Conservation (phyloP, 2,888 invertebrate species). For the Globia sparganii region DNA sequence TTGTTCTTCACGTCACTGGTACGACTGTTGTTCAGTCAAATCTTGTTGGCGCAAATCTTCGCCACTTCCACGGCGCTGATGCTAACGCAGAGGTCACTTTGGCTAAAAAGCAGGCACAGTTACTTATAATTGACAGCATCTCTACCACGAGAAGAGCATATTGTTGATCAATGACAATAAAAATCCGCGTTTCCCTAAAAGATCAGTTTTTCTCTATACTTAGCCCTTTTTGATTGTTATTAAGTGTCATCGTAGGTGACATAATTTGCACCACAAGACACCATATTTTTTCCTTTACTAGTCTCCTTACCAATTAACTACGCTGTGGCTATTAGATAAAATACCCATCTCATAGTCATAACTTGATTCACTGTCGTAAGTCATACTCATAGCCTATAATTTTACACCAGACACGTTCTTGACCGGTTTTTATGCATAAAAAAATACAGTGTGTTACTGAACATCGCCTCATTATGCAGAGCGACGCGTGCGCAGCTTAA, state of each 20-base stretch:
- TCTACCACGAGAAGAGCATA: background rate
- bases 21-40: background rate
- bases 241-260: background rate
- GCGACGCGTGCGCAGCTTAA: conserved; percentile 54
- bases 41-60: background rate
- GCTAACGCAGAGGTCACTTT: background rate
- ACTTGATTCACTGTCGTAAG: conserved; percentile 19
- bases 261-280: background rate
- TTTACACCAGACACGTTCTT: conserved; percentile 37
- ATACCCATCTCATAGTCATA: conserved; percentile 13
- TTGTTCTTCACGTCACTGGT: background rate
- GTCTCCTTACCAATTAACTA: conserved; percentile 4
- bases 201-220: background rate
- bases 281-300: background rate
- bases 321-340: background rate
- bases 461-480: conserved; percentile 56
- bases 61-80: background rate
- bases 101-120: background rate
- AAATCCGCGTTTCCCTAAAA: background rate
- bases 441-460: conserved; percentile 36
- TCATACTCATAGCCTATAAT: conserved; percentile 32
- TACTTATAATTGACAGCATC: background rate
- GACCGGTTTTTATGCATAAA: conserved; percentile 32
- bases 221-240: background rate
- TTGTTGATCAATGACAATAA: no score